Base-by-base conservation (phyloP, 2,113 vertebrate genomes). In the Fulica atra region DNA sequence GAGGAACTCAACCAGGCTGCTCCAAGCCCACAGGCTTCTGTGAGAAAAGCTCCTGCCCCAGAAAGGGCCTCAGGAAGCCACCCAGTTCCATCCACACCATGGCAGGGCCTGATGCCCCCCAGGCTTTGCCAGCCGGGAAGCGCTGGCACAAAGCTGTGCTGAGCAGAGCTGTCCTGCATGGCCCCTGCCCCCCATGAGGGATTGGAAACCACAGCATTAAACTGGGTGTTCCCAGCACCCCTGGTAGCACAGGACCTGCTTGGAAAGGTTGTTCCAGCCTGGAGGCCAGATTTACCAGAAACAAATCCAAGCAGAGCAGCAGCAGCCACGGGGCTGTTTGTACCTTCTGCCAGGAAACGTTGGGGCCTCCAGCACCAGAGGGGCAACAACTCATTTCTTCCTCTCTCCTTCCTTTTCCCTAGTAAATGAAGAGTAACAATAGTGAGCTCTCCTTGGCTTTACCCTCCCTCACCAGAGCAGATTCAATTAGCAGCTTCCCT, bases 341-440 rank as follows among this genome's bases (percentile, higher is more conserved):
- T 76, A 23, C 54, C 63, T 83, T 72, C 80, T 86, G 80, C 80
- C 50, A 57, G 85, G 79, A 89, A 92, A 85, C 1, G n/a, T 8
- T 8, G 7, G 48, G 50, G 64, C 84, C 89, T 92, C 29, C 38
- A 64, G 72, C 89, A 70, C 0, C 1, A 88, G 71, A 73, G 63
- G 83, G 86, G 50, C 91, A 90, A 53, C 20, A 57, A 65, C 28
- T 76, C 48, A 40, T 57, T 96, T 81, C 79, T 82, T 86, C 76
- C 68, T 84, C 44, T 69, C 46, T 80, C 68, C 23, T 56, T 66
- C 66, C 36, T 74, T 59, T 60, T 70, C 63, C 85, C 84, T 59
- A 77, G 72, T 70, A 83, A 96, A 88, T 92, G 61, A 90, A 88
- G 72, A 80, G 61, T 64, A 86, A 81, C n/a, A 46, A 81, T 29